These are phyloP conservation scores for Erebia aethiops DNA, from an alignment of 2,888 invertebrate genomes.

Conservation along the genomic window DNA sequence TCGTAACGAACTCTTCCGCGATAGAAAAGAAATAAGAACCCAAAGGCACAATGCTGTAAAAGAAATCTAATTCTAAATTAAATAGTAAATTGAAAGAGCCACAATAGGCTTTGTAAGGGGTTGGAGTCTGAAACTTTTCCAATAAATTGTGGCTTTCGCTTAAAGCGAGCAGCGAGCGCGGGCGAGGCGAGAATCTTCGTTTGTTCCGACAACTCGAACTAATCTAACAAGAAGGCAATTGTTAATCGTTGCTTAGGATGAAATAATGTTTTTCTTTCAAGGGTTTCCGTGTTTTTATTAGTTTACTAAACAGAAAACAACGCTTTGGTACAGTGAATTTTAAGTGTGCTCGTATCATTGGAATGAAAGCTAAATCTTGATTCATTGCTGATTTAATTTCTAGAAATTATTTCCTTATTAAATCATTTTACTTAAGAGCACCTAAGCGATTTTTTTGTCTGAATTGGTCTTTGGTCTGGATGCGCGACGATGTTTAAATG, in stretches of 20 bases:
- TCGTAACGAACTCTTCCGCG: conserved; percentile 14
- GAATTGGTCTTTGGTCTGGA: too few relatives aligned
- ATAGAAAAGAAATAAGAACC: conserved; percentile 17
- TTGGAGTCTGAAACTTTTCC: conserved; percentile 40
- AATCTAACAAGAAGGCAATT: conserved; percentile 16
- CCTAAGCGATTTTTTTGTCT: too few relatives aligned
- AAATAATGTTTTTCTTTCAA: neutral
- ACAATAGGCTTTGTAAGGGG: conserved; percentile 37
- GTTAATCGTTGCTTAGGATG: conserved; percentile 14
- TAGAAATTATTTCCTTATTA: too few relatives aligned
- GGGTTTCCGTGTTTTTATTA: neutral
- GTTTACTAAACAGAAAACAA: neutral
- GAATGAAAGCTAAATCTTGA: neutral
- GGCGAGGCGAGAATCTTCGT: neutral
- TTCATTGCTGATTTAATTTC: too few relatives aligned
- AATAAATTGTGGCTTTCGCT: conserved; percentile 38
- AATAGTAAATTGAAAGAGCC: conserved; percentile 40
- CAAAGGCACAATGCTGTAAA: conserved; percentile 17
- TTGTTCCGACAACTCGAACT: neutral
- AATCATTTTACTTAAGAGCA: too few relatives aligned
- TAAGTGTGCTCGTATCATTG: neutral
- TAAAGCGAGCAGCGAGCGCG: conserved; percentile 1
- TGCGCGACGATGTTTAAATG: too few relatives aligned
- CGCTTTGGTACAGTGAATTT: neutral
- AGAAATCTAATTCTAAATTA: conserved; percentile 26